phyloP scores from a whole-genome alignment of 92 coral and sea anemone species.

The Phenganax subtilis region DNA sequence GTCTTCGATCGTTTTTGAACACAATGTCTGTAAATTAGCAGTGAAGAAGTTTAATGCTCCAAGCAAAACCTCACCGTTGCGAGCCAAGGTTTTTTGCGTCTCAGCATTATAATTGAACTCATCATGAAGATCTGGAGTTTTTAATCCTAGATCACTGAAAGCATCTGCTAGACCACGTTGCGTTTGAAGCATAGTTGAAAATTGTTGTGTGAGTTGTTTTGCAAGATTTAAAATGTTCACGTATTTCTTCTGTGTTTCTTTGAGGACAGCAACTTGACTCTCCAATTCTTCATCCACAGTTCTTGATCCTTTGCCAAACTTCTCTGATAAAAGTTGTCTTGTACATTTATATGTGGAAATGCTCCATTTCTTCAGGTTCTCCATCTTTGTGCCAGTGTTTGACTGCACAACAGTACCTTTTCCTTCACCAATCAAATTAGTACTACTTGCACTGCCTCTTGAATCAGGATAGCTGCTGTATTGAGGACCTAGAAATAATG shows the following conservation, averaged over 20 bases:
- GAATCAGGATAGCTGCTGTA: conserved; percentile 40
- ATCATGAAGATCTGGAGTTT: conserved; percentile 92
- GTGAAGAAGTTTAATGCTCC: conserved; percentile 89
- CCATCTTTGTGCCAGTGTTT: conserved; percentile 66
- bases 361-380: conserved; percentile 88
- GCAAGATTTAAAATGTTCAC: conserved; percentile 66
- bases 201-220: conserved; percentile 81
- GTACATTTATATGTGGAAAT: conserved; percentile 94
- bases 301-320: conserved; percentile 91
- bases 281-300: conserved; percentile 95
- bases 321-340: conserved; percentile 87
- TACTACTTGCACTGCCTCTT: conserved; percentile 36
- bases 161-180: conserved; percentile 81
- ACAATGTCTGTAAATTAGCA: conserved; percentile 78
- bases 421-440: conserved; percentile 45
- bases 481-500: conserved; percentile 11
- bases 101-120: conserved; percentile 90
- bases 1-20: conserved; percentile 95
- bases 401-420: conserved; percentile 63
- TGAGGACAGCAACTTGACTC: conserved; percentile 71
- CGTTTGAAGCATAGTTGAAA: conserved; percentile 73
- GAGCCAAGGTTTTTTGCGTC: conserved; percentile 80
- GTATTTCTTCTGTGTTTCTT: conserved; percentile 85
- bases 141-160: conserved; percentile 86
- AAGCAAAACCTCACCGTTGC: conserved; percentile 88